A percentile compares a stretch with the other conserved stretches of the same genome.
Evolutionary conservation across 37 sponge, comb jelly and placozoan genomes (phyloP).

Genomic region (Halichondria panicea): DNA sequence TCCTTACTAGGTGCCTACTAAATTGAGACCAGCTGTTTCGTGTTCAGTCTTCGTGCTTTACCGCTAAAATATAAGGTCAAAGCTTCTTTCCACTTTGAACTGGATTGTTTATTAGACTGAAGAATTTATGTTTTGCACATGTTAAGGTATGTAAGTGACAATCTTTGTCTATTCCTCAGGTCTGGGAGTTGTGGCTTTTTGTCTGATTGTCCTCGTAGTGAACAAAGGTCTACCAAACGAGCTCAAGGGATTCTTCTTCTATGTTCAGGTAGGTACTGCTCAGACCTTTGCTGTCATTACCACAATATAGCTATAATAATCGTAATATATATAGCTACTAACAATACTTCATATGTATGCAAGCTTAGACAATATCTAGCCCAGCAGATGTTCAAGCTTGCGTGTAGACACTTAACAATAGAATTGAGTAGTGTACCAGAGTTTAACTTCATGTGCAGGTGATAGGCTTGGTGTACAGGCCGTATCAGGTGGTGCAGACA

Average conservation of each 20-base stretch:
- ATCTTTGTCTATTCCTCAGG: too few species aligned
- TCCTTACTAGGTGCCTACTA: too few species aligned
- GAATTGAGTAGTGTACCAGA: neutral
- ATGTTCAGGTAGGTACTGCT: constrained; percentile 54
- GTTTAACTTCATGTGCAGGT: constrained; percentile 29
- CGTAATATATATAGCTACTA: too few species aligned
- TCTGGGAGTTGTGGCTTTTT: constrained; percentile 38
- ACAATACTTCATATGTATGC: too few species aligned
- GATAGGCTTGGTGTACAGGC: constrained; percentile 69
- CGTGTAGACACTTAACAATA: neutral
- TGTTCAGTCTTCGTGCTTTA: too few species aligned
- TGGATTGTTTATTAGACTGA: too few species aligned
- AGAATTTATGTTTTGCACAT: too few species aligned
- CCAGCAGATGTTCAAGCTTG: neutral
- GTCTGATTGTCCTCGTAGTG: constrained; percentile 34
- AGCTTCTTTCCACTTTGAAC: too few species aligned
- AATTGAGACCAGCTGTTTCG: too few species aligned
- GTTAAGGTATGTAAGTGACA: too few species aligned
- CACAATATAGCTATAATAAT: neutral
- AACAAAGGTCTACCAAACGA: constrained; percentile 66
- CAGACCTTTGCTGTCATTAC: neutral
- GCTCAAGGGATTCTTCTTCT: constrained; percentile 76
- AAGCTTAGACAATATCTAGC: too few species aligned
- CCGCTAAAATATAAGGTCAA: too few species aligned
- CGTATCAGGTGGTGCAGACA: constrained; percentile 36